These are phyloP conservation scores for Squalus acanthias DNA, from an alignment of 2,797 vertebrate species.

Conservation along the genomic window DNA sequence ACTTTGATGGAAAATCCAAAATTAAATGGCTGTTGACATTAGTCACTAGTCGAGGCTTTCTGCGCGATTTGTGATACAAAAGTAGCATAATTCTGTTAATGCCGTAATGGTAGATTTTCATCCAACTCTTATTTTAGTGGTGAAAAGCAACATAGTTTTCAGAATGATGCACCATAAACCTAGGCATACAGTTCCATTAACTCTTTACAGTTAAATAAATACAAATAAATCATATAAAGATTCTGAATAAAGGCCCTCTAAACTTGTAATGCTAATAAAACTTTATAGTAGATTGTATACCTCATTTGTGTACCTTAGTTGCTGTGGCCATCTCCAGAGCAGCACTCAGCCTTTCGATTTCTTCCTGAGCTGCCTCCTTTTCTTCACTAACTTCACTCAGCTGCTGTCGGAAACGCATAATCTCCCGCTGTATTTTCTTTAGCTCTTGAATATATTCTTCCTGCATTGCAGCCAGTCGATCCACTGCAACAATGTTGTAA, in stretches of 20 bases:
- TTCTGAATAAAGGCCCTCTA: neutral
- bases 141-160: neutral
- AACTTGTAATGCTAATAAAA: neutral
- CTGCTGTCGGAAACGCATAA: conserved; percentile 53
- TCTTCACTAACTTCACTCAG: conserved; percentile 50
- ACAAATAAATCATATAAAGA: neutral
- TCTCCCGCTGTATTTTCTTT: conserved; percentile 51
- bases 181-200: neutral
- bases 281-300: neutral
- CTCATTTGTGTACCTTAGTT: conserved; percentile 53
- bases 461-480: conserved; percentile 52
- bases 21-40: neutral
- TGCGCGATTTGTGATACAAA: neutral
- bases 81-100: neutral
- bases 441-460: conserved; percentile 59
- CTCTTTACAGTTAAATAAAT: neutral
- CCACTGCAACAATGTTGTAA: conserved; percentile 49
- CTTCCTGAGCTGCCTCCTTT: conserved; percentile 54
- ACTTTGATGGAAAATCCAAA: neutral
- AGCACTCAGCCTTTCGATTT: conserved; percentile 51
- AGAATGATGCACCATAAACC: neutral
- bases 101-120: neutral
- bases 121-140: neutral
- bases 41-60: neutral
- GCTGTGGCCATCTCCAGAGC: conserved; percentile 55